phyloP scores from a whole-genome alignment of 1,140 invertebrate genomes.

The Littorina saxatilis region DNA sequence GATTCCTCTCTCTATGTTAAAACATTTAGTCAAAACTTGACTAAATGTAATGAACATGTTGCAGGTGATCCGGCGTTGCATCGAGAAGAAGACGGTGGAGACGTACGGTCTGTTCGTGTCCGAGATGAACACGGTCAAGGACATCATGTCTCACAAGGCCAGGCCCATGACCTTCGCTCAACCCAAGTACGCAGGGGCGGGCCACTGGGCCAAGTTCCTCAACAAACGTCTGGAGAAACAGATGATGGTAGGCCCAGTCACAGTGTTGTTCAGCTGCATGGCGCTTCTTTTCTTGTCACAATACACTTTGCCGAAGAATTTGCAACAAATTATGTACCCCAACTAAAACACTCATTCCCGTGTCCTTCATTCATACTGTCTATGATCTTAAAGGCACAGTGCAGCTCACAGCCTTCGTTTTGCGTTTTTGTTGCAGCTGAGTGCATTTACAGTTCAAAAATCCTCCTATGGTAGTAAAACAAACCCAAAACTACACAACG shows the following conservation, averaged over 20 bases:
- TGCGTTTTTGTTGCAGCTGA: too few species aligned
- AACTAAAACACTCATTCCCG: too few species aligned
- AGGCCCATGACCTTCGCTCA: constrained; percentile 80
- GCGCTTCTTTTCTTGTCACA: background rate
- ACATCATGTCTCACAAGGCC: constrained; percentile 81
- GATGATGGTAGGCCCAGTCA: constrained; percentile 75
- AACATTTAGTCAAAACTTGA: too few species aligned
- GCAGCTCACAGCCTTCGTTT: too few species aligned
- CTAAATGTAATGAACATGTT: constrained; percentile 42
- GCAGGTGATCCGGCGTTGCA: constrained; percentile 77
- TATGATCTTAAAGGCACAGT: too few species aligned
- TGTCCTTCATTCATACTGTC: too few species aligned
- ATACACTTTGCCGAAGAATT: too few species aligned
- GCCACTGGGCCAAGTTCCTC: constrained; percentile 80
- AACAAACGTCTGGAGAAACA: constrained; percentile 80
- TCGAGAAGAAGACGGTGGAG: constrained; percentile 79
- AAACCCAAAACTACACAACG: too few species aligned
- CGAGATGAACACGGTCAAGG: constrained; percentile 86
- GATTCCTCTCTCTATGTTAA: background rate
- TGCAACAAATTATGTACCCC: too few species aligned
- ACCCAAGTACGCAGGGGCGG: constrained; percentile 84
- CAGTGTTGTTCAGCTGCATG: too few species aligned
- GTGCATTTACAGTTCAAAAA: too few species aligned
- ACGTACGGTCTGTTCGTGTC: constrained; percentile 86
- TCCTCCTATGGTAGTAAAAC: too few species aligned